Base-by-base conservation (phyloP, 2,888 invertebrate genomes). In the Nomada fabriciana region DNA sequence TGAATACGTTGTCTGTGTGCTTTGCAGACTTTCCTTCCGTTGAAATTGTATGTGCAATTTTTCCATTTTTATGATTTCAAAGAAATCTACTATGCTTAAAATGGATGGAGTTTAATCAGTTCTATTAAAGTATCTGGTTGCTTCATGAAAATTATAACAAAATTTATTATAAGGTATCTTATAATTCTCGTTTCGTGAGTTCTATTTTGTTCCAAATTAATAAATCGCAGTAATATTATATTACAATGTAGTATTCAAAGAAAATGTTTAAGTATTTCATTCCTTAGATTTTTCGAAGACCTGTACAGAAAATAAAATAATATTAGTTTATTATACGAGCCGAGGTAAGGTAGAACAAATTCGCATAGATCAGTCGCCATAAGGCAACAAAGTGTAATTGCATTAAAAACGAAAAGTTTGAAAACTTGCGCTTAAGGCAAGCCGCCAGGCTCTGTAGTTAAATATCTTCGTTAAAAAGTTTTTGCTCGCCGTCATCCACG, bases 401-500 rank as follows among this genome's bases (percentile, higher is more conserved):
- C 75, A 50, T 78, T 78, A 78, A 68, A 78, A 52, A 2, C 67
- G 60, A 55, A 23, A 67, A 75, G 60, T 67, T 74, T 61, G 61
- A 36, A 55, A 61, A 68, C 67, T 78, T 53, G 53, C 36, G 53
- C 53, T 55, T 29, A 20, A 67, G 77, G 60, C 47, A 52, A 50
- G 25, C 29, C 25, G 29, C n/a, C 18, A 50, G 50, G 36, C 23
- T 25, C 13, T 18, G 13, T 29, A 47, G 68, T 68, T 78, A 60
- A 78, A 78, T 76, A 68, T 78, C 78, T 78, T 78, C 61, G 78
- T 78, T 78, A 78, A 53, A 68, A 78, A 78, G 53, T 67, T 78
- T 75, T 7, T 43, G 3, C 29, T 25, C 18, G 36, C n/a, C n/a
- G 15, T 43, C 42, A 0, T 50, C 18, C 29, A 18, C 18, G 15